Evolutionary conservation across 30 jellyfish, hydroid and myxozoan genomes (phyloP).

Genomic region (Aurelia aurita): DNA sequence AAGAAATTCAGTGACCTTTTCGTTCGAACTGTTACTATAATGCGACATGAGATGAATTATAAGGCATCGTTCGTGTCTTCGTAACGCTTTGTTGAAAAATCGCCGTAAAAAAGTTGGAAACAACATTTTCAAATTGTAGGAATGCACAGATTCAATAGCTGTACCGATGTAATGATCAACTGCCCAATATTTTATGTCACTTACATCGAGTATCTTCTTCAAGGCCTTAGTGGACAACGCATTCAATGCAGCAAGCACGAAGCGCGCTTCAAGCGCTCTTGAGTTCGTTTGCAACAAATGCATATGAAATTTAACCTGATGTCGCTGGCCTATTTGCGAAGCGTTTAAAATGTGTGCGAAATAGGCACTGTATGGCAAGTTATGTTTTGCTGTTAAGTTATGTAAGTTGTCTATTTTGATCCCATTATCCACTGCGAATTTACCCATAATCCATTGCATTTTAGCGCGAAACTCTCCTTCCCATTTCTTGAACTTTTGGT

Average conservation of each 20-base stretch:
- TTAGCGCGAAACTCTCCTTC: conserved; percentile 39
- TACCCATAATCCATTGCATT: conserved; percentile 76
- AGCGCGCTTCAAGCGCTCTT: conserved; percentile 76
- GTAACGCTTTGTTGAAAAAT: conserved; percentile 31
- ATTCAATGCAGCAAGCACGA: conserved; percentile 55
- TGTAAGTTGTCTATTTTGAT: conserved; percentile 56
- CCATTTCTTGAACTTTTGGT: conserved; percentile 36
- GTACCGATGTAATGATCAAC: conserved; percentile 57
- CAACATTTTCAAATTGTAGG: conserved; percentile 51
- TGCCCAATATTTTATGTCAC: conserved; percentile 54
- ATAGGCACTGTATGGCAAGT: conserved; percentile 79
- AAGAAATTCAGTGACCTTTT: conserved; percentile 36
- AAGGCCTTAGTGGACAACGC: conserved; percentile 26
- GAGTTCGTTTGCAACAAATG: conserved; percentile 71
- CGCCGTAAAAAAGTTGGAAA: conserved; percentile 58
- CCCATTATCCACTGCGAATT: conserved; percentile 65
- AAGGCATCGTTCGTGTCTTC: conserved; percentile 60
- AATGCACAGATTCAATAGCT: conserved; percentile 15
- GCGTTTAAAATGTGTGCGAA: conserved; percentile 58
- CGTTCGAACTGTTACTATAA: conserved; percentile 65
- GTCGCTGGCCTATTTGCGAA: conserved; percentile 12
- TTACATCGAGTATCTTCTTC: conserved; percentile 34
- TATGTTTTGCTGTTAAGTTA: conserved; percentile 45
- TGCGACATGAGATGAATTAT: conserved; percentile 37
- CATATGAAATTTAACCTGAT: conserved; percentile 65